phyloP scores from a whole-genome alignment of 2,888 invertebrate species.

The Zelleria hepariella region DNA sequence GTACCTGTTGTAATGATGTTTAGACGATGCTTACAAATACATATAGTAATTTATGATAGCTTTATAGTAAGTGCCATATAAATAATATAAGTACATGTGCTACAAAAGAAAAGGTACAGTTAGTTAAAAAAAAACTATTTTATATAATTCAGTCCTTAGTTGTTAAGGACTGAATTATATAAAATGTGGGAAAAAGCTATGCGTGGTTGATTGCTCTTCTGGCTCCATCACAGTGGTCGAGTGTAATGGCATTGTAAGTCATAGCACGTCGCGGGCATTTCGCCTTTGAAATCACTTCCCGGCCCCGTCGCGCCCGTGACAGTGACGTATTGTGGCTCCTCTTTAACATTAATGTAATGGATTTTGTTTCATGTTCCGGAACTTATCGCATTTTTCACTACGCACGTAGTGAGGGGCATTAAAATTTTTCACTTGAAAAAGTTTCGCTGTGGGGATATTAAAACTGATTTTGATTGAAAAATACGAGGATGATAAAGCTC shows the following conservation, averaged over 20 bases:
- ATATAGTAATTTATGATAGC: no score
- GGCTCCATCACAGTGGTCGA: neutral
- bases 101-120: no score
- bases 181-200: neutral
- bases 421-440: neutral
- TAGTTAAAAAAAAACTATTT: no score
- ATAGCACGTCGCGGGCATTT: slow-evolving; percentile 59
- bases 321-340: slow-evolving; percentile 67
- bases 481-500: neutral
- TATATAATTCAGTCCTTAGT: no score
- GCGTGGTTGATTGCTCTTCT: neutral
- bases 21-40: no score
- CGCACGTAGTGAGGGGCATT: slow-evolving; percentile 1
- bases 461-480: neutral
- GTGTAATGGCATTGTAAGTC: slow-evolving; percentile 34
- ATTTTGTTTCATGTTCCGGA: slow-evolving; percentile 61
- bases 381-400: slow-evolving; percentile 51
- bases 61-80: no score
- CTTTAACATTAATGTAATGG: slow-evolving; percentile 67
- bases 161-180: no score
- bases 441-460: neutral
- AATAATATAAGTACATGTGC: no score
- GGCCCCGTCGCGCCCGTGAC: slow-evolving; percentile 46
- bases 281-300: slow-evolving; percentile 66
- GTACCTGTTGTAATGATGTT: no score